Base-by-base conservation (phyloP, 2,888 invertebrate species). In the Tridacna gigas region DNA sequence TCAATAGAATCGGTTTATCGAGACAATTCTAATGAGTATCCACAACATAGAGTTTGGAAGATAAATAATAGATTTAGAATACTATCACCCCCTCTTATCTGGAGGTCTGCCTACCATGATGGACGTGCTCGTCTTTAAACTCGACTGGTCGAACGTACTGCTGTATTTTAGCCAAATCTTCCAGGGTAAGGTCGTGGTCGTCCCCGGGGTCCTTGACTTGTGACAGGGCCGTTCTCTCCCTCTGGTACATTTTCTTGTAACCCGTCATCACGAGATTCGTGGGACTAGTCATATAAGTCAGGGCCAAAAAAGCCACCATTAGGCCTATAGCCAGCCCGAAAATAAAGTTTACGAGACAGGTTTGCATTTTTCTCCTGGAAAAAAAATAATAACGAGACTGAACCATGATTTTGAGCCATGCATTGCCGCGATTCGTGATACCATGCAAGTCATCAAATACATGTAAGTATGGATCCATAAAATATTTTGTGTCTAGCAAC, bases 271-370 rank as follows among this genome's bases (percentile, higher is more conserved):
- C 56, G 7, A 66, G n/a, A 12, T 47, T 63, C 20, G 47, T 25
- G 0, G 63, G 61, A 18, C 81, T 81, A 28, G 82, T 22, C 12
- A 79, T 66, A 67, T 83, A 83, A 1, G 86, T 76, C 13, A 74
- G 28, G 0, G 69, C 79, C n/a, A 86, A 20, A 45, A 83, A 83
- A 11, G 88, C 84, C 51, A 84, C 71, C 37, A 89, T 81, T 18
- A 89, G 78, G 18, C 89, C 89, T 25, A 88, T 81, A 12, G 84
- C 77, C 47, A 89, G 76, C 12, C 89, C 89, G 60, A 89, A 77
- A 20, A 81, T 77, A 74, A 89, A 89, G 67, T 89, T 88, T 11
- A 86, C 67, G 22, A 83, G 78, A 13, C 84, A 65, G 15, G 79
- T 76, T 79, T 87, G 86, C 84, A 84, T 82, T 63, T 47, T 20